Base-by-base conservation (phyloP, 92 coral and sea anemone species). In the Actinostola sp. region DNA sequence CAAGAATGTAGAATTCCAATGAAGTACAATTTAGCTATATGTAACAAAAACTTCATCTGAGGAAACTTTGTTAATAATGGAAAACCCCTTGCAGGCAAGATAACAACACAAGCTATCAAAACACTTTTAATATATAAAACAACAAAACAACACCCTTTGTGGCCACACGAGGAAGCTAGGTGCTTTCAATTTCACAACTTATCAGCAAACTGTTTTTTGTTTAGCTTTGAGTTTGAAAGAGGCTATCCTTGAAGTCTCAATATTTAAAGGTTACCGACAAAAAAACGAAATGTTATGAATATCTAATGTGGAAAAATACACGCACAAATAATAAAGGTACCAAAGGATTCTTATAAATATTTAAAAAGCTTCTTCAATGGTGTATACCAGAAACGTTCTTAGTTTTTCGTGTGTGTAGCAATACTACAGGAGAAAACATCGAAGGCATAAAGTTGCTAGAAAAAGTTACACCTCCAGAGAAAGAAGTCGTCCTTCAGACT, bases 311-410 rank as follows among this genome's bases (percentile, higher is more conserved):
- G 19, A 17, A 51, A 68, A 68, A 49, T 68, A 68, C 61, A 34
- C 54, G 58, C 15, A 16, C 31, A 68, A 32, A 50, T 39, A 68
- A 68, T 49, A 68, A 1, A 51, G 62, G 61, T 19, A 68, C 74
- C 74, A 68, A 68, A 41, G 3, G 31, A 62, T 16, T 28, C 31
- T 32, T 11, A 68, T 68, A 14, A 68, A 68, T 68, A 50, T n/a
- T 68, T 49, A 34, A 68, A 68, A 39, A 23, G 61, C 54, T 68
- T 36, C 48, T 50, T 36, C 46, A 68, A 50, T 68, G 45, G 58
- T 13, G 25, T 36, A 35, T 23, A 51, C 57, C 26, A 41, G 50
- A 68, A 52, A 50, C 57, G 36, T 20, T 57, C 62, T 68, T 62
- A 16, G 58, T 68, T 57, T 53, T 20, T 57, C 63, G 36, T 27